These are phyloP conservation scores for Julus scanicus DNA, from an alignment of 2,888 invertebrate genomes.

Conservation along the genomic window DNA sequence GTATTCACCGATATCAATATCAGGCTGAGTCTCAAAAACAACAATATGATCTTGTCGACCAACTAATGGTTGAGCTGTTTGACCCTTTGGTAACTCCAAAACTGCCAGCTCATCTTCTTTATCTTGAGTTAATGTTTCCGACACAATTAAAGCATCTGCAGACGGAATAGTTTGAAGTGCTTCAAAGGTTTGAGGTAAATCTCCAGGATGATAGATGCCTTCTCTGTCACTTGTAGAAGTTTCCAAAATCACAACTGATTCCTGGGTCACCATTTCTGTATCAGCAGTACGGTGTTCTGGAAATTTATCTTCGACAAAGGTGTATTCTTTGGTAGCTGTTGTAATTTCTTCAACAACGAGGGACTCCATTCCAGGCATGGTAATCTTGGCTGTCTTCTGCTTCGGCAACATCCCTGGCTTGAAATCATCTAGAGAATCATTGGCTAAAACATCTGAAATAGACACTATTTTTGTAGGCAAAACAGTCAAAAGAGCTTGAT, in stretches of 20 bases:
- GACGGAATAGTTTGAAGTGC: conserved; percentile 57
- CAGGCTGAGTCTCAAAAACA: conserved; percentile 57
- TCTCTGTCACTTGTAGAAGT: conserved; percentile 51
- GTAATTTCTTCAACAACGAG: conserved; percentile 59
- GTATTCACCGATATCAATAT: conserved; percentile 59
- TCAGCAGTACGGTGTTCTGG: conserved; percentile 50
- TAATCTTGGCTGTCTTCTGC: conserved; percentile 57
- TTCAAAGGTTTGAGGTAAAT: conserved; percentile 49
- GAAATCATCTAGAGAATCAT: conserved; percentile 57
- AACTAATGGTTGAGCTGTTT: conserved; percentile 30
- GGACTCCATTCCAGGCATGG: conserved; percentile 58
- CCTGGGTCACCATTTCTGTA: conserved; percentile 52
- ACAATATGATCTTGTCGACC: conserved; percentile 55
- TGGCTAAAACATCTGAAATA: conserved; percentile 58
- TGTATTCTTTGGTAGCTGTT: conserved; percentile 52
- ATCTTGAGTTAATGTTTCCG: conserved; percentile 58
- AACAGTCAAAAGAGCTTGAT: conserved; percentile 46
- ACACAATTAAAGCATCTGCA: conserved; percentile 59
- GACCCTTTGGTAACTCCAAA: conserved; percentile 57
- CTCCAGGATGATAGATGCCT: conserved; percentile 54
- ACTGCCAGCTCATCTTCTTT: conserved; percentile 58
- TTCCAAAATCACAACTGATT: conserved; percentile 55
- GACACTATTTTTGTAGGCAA: conserved; percentile 57
- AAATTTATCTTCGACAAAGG: conserved; percentile 52
- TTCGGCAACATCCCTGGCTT: conserved; percentile 54